phyloP scores from a whole-genome alignment of 2,113 vertebrate species.

The Carassius gibelio region DNA sequence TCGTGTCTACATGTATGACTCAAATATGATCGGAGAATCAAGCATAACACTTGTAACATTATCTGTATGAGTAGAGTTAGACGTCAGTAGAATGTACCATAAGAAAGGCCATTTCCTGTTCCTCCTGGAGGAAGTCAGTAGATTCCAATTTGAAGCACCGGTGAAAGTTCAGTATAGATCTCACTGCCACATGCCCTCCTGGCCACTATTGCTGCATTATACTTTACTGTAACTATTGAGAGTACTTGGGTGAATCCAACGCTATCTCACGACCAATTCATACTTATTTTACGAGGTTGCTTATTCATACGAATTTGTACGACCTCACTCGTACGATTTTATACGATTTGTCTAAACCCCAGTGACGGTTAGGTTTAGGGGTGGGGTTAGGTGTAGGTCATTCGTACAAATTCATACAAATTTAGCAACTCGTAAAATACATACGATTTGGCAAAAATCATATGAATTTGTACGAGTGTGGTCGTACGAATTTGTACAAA shows the following conservation, averaged over 20 bases:
- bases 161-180: neutral
- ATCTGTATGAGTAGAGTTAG: neutral
- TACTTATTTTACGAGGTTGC: too few relatives aligned
- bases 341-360: too few relatives aligned
- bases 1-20: neutral
- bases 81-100: neutral
- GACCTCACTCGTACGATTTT: too few relatives aligned
- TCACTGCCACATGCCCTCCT: neutral
- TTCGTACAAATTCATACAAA: too few relatives aligned
- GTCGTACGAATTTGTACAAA: too few relatives aligned
- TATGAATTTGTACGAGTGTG: too few relatives aligned
- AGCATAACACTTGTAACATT: constrained; percentile 7
- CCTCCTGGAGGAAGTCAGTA: neutral
- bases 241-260: neutral
- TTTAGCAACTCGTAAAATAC: too few relatives aligned
- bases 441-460: too few relatives aligned
- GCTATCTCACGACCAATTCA: too few relatives aligned
- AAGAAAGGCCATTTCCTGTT: neutral
- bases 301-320: too few relatives aligned
- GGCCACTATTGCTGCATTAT: neutral
- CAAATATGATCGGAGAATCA: neutral
- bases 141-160: neutral
- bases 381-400: too few relatives aligned
- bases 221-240: neutral
- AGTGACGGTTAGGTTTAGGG: too few relatives aligned